Base-by-base conservation (phyloP, 2,113 vertebrate genomes). In the Phalacrocorax pelagicus region DNA sequence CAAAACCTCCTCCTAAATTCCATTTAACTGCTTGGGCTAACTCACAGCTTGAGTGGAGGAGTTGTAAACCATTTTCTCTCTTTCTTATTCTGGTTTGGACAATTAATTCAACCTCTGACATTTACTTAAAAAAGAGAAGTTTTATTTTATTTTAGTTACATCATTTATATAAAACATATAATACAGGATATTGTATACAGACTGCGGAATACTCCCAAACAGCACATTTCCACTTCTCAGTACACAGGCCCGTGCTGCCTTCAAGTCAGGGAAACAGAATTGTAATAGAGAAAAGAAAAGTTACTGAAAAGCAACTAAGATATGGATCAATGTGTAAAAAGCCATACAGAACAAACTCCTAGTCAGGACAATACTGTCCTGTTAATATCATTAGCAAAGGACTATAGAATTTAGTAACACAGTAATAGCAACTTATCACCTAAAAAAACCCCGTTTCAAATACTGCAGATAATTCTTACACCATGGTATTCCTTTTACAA, bases 381-480 rank as follows among this genome's bases (percentile, higher is more conserved):
- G 19, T 62, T 44, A 30, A 36, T 67, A 72, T 46, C 23, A 52
- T 67, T 63, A 69, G 23, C 30, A 88, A 70, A 92, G 40, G 14
- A 49, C 3, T 52, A 59, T 19, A 34, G 4, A 36, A 49, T 72
- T 55, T n/a, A 86, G 20, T 65, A 61, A 62, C 21, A 80, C 8
- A 78, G 22, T n/a, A 81, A 38, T 18, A 73, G 6, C 52, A 87
- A 82, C 4, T 63, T 79, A 55, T 3, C 8, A 57, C 36, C 10
- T 22, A 38, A 40, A 52, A 52, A n/a, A 15, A 0, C 0, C 2
- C 5, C 10, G 15, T 34, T 90, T 88, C 24, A 91, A 66, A 78
- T 66, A 51, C n/a, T 58, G 8, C 13, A 36, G 5, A 27, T 52
- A n/a, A 29, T 32, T 70, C 38, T 85, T 94, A 36, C 16, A 66